Base-by-base conservation (phyloP, 1,140 invertebrate species). In the Ectropis grisescens region DNA sequence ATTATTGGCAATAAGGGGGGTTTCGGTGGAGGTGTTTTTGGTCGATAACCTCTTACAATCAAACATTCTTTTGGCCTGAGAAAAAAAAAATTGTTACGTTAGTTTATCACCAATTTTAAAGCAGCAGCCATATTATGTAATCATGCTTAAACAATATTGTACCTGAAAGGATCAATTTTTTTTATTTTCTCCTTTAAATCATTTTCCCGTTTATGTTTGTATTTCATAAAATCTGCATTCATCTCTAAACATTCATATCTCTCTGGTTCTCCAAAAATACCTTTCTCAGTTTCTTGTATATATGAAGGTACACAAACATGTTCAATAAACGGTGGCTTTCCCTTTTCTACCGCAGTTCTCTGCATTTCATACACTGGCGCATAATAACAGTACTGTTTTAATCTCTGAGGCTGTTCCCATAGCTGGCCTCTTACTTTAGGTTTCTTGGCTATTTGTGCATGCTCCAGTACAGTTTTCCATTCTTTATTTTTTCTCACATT, bases 161-260 rank as follows among this genome's bases (percentile, higher is more conserved):
- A 80, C 75, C 58, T 70, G 31, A 51, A 64, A 9, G 76, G 71
- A 38, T 76, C 59, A 22, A 81, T 62, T 41, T 61, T 68, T 28
- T 47, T 46, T 12, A 80, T 59, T 29, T 59, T 46, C 2, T 43
- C 13, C 9, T 51, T 37, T 1, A 72, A 32, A 14, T 67, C 52
- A 15, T 46, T 37, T 48, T 71, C 67, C 5, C 56, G 46, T 29
- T 66, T 49, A 11, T 58, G 33, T 43, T 54, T 58, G 31, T 76
- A 78, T 12, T 43, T 47, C 7, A 26, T 10, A 31, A 65, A 78
- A 13, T 61, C 51, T 6, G 39, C 29, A 46, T 78, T 38, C n/a
- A 78, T 37, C 16, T 55, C 36, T 0, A 23, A 12, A 22, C 43
- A 70, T 24, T 40, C 3, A 10, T 46, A 46, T 22, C 65, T 47